These are phyloP conservation scores for Frankliniella fusca DNA, from an alignment of 2,888 invertebrate species.

Conservation along the genomic window DNA sequence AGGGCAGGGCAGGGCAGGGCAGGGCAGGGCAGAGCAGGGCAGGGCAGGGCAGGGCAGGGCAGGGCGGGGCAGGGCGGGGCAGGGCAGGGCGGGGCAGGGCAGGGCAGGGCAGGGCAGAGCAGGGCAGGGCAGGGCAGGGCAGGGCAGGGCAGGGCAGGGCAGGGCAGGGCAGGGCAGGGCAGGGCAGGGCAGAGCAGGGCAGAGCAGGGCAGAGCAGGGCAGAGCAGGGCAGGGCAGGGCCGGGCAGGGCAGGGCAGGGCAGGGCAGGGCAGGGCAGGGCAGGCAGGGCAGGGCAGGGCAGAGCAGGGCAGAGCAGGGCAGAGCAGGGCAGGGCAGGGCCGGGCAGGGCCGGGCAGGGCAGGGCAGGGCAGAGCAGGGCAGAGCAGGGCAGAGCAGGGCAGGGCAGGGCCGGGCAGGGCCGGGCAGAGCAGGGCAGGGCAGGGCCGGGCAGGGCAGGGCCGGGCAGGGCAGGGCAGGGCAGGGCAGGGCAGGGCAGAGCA, in stretches of 20 bases:
- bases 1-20: neutral
- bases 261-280: too few species aligned
- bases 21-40: conserved; percentile 30
- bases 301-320: conserved; percentile 29
- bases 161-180: too few species aligned
- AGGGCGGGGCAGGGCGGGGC: neutral
- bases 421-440: neutral
- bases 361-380: too few species aligned
- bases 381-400: too few species aligned
- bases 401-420: conserved; percentile 30
- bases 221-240: too few species aligned
- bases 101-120: conserved; percentile 21
- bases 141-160: neutral
- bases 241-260: too few species aligned
- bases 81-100: neutral
- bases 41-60: neutral
- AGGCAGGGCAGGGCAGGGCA: too few species aligned
- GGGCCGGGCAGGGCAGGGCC: neutral
- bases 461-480: too few species aligned
- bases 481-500: conserved; percentile 30
- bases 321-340: neutral
- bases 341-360: too few species aligned
- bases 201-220: too few species aligned
- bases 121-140: conserved; percentile 28
- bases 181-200: too few species aligned